phyloP scores from a whole-genome alignment of 1,140 invertebrate species.

The Bemisia tabaci region DNA sequence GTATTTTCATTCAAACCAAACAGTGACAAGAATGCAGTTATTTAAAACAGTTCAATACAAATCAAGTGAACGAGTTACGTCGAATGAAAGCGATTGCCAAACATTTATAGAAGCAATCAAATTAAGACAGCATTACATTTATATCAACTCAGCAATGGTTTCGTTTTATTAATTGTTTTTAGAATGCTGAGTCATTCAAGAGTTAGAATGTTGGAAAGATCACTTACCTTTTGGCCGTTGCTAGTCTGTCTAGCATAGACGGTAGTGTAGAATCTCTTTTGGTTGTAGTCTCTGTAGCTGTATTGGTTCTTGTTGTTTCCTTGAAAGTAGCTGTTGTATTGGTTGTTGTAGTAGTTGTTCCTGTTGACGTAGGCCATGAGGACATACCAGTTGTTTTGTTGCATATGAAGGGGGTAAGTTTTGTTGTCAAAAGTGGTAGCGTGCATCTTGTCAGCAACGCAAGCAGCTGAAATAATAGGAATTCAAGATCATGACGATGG shows the following conservation, averaged over 20 bases:
- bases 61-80: too few relatives aligned
- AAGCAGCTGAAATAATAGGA: slow-evolving; percentile 35
- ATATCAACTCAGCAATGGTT: not conserved
- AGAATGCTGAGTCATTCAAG: not conserved
- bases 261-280: slow-evolving; percentile 20
- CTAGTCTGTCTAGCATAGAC: slow-evolving; percentile 30
- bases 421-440: slow-evolving; percentile 46
- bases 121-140: not conserved
- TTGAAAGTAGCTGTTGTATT: not conserved
- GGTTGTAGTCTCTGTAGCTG: not conserved
- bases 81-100: too few relatives aligned
- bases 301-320: not conserved
- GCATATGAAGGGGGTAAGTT: slow-evolving; percentile 37
- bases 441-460: slow-evolving; percentile 38
- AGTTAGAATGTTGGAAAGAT: not conserved
- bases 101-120: too few relatives aligned
- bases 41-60: too few relatives aligned
- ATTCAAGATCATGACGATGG: not conserved
- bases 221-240: slow-evolving; percentile 17
- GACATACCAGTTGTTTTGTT: slow-evolving; percentile 41
- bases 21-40: not conserved
- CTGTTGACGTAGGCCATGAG: slow-evolving; percentile 8
- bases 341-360: not conserved
- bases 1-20: not conserved
- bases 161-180: not conserved